Percentiles rank a stretch among this genome's conserved stretches.
Evolutionary conservation across 2,113 vertebrate genomes (phyloP).

Genomic region (Hypanus sabinus): DNA sequence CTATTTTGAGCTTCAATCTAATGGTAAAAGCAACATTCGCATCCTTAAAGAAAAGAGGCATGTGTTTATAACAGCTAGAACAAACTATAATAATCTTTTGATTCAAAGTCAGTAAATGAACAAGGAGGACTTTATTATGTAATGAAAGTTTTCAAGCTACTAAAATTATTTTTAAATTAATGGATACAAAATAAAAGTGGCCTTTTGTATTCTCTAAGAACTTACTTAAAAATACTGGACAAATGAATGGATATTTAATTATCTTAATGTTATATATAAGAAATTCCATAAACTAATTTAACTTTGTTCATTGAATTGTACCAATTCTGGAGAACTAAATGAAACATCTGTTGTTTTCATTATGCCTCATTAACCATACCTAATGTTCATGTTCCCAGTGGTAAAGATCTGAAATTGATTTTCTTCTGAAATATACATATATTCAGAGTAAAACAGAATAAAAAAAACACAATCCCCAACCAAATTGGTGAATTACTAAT

Average conservation of each 20-base stretch:
- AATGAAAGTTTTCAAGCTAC: background rate
- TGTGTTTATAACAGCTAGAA: background rate
- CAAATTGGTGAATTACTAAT: background rate
- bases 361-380: background rate
- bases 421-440: background rate
- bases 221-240: background rate
- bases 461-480: background rate
- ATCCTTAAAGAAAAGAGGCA: background rate
- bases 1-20: background rate
- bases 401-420: background rate
- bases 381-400: background rate
- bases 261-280: background rate
- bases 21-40: background rate
- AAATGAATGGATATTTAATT: conserved; percentile 8
- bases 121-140: background rate
- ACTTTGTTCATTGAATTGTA: background rate
- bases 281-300: background rate
- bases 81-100: background rate
- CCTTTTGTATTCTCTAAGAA: background rate
- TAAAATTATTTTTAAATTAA: background rate
- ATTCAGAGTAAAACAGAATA: background rate
- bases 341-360: background rate
- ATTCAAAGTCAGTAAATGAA: background rate
- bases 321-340: background rate
- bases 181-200: background rate